Base-by-base conservation (phyloP, 2,113 vertebrate species). In the Grus americana region DNA sequence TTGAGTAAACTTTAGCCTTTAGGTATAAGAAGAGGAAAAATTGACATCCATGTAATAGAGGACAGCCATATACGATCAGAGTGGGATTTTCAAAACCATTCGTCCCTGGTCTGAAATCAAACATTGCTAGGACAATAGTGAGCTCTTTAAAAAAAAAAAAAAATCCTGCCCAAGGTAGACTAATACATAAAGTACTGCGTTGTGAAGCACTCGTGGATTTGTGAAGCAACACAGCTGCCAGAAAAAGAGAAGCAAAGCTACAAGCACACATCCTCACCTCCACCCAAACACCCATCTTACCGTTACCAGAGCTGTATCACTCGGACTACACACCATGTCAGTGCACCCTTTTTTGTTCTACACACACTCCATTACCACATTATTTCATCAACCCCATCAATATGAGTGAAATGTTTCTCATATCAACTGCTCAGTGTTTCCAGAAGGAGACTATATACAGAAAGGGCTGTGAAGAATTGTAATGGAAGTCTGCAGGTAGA, bases 1-100 rank as follows among this genome's bases (percentile, higher is more conserved):
- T 93, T 78, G 72, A 92, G 82, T 90, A 95, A 94, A 90, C 88
- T 86, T 93, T 67, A 95, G 92, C 68, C 86, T 84, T 90, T 55
- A 79, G 79, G 30, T 84, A 32, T 80, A 88, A 95, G 82, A 85
- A 34, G 85, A 86, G 34, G 72, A 91, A 95, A 88, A 82, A 76
- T 76, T 92, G 79, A 93, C 85, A 93, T 90, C 79, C 54, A 26
- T 71, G 86, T 96, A 94, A 90, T 84, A 95, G 59, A 90, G 65
- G 78, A 92, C 52, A 84, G 93, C 59, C 93, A 81, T 40, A 47
- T 71, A 47, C 3, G 2, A 88, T 81, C 83, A 63, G 79, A 93
- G 57, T 36, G 73, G 59, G 76, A 92, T 95, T 97, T 89, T 93
- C 65, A 88, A 88, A 96, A 63, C 38, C 59, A 75, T 91, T 92